Conservation (phyloP, 2,797 vertebrate species). For the Mycteria americana region DNA sequence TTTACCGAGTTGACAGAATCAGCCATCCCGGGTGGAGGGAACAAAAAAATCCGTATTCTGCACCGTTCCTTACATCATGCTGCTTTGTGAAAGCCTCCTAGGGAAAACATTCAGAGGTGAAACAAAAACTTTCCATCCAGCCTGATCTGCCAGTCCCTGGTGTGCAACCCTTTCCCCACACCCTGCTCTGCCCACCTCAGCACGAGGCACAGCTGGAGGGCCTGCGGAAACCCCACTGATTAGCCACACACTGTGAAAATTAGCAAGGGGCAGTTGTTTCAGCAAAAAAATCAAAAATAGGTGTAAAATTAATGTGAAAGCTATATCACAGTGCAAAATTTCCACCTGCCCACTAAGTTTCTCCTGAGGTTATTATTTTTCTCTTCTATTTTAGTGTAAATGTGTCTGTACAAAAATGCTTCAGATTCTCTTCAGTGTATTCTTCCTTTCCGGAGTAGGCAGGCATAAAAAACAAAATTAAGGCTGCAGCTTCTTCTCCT, state of each 20-base stretch:
- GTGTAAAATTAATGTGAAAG: constrained; percentile 54
- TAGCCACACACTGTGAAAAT: constrained; percentile 9
- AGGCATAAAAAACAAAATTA: constrained; percentile 57
- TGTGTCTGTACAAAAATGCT: constrained; percentile 27
- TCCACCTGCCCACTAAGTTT: constrained; percentile 70
- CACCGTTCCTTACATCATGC: not conserved
- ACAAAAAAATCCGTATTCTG: not conserved
- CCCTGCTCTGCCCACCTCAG: not conserved
- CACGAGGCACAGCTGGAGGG: not conserved
- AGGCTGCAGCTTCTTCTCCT: constrained; percentile 57
- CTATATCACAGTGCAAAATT: constrained; percentile 75
- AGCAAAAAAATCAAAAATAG: constrained; percentile 3
- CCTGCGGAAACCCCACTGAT: not conserved
- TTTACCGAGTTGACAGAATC: not conserved
- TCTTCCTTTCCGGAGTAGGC: not conserved
- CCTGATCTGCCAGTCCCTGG: not conserved
- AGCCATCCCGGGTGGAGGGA: not conserved
- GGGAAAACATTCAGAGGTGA: not conserved
- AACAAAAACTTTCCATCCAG: not conserved
- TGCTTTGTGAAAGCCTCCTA: not conserved
- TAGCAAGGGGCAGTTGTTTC: not conserved
- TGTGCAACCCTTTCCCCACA: not conserved
- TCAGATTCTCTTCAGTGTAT: not conserved
- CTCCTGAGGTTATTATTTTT: constrained; percentile 53
- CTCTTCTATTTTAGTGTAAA: constrained; percentile 28